phyloP scores from a whole-genome alignment of 2,888 invertebrate genomes.

The Scaptomyza tumidula region DNA sequence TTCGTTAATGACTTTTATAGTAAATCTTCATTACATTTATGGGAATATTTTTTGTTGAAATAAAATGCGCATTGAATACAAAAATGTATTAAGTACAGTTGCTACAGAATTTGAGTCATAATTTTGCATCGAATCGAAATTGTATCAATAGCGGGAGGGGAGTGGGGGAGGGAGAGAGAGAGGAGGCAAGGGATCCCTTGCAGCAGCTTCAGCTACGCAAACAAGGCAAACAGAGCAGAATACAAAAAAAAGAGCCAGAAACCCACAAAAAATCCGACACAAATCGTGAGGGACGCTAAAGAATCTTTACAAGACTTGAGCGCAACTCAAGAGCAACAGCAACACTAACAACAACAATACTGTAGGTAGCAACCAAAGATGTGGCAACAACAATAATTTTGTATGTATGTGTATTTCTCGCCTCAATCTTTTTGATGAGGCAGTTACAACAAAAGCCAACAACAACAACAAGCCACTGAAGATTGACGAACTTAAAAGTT shows the following conservation, averaged over 20 bases:
- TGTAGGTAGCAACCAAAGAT: constrained; percentile 14
- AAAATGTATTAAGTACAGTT: constrained; percentile 32
- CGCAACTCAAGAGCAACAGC: constrained; percentile 42
- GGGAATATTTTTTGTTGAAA: too few relatives aligned
- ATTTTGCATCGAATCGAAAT: constrained; percentile 39
- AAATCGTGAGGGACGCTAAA: constrained; percentile 39
- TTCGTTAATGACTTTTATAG: constrained; percentile 2
- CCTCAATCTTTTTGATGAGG: constrained; percentile 70
- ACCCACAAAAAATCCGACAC: constrained; percentile 25
- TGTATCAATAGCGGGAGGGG: constrained; percentile 8
- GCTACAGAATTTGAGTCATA: constrained; percentile 24
- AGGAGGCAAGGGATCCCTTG: neutral
- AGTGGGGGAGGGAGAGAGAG: too few relatives aligned
- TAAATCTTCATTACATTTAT: neutral
- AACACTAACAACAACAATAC: constrained; percentile 18
- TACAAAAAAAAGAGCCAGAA: constrained; percentile 7
- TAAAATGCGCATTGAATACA: too few relatives aligned
- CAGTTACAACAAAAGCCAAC: constrained; percentile 71
- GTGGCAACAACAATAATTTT: constrained; percentile 38
- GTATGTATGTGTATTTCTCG: constrained; percentile 38
- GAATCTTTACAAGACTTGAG: constrained; percentile 55
- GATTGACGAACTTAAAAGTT: constrained; percentile 72
- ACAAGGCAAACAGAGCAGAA: constrained; percentile 21
- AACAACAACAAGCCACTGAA: constrained; percentile 51
- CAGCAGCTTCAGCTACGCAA: constrained; percentile 38